Evolutionary conservation across 1,140 invertebrate species (phyloP).

Genomic region (Eurosta solidaginis): DNA sequence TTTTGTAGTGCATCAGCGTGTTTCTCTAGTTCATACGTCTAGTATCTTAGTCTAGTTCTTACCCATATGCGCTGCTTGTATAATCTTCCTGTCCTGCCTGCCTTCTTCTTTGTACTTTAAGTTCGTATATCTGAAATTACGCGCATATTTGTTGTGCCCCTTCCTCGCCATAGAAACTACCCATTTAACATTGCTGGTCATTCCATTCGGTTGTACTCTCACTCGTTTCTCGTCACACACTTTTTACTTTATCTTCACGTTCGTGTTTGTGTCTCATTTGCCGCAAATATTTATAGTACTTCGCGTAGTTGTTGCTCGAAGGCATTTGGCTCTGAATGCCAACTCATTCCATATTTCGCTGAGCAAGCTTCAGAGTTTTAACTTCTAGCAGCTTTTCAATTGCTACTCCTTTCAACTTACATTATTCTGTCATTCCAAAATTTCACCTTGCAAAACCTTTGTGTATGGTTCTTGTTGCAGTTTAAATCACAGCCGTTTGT

Average conservation of each 20-base stretch:
- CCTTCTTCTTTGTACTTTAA: too few relatives aligned
- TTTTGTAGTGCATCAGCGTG: not conserved
- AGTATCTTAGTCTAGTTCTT: not conserved
- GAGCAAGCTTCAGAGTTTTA: not conserved
- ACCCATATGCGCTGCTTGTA: not conserved
- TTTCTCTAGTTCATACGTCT: not conserved
- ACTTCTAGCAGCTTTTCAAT: not conserved
- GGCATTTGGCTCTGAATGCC: not conserved
- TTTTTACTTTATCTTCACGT: not conserved
- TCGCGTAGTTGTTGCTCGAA: not conserved
- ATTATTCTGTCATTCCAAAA: not conserved
- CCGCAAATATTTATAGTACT: conserved; percentile 26
- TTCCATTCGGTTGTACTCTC: not conserved
- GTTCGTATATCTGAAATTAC: not conserved
- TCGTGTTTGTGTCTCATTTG: conserved; percentile 29
- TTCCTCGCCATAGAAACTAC: not conserved
- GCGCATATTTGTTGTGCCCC: not conserved
- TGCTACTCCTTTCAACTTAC: not conserved
- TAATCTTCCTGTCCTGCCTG: not conserved
- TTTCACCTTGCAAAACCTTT: not conserved
- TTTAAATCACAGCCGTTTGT: conserved; percentile 1
- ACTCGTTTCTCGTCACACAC: not conserved
- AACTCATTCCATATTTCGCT: not conserved
- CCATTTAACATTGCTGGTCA: not conserved
- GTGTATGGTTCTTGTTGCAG: not conserved